Evolutionary conservation across 1,140 invertebrate species (phyloP).

Genomic region (Brachionus sp.): DNA sequence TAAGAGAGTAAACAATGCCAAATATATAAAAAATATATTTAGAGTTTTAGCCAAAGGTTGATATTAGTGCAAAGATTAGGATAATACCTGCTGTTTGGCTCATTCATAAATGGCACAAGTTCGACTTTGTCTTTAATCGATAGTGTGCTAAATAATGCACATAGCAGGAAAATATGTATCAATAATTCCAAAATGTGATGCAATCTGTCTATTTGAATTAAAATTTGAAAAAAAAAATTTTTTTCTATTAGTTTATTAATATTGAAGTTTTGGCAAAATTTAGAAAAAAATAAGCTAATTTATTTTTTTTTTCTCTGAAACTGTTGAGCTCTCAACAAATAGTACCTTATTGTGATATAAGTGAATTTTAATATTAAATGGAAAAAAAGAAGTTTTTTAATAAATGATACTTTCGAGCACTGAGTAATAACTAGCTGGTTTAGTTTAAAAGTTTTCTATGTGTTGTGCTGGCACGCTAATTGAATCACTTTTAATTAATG

Average conservation of each 20-base stretch:
- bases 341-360: too few species aligned
- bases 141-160: not conserved
- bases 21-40: not conserved
- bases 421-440: not conserved
- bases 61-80: not conserved
- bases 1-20: not conserved
- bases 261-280: too few species aligned
- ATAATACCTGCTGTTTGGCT: not conserved
- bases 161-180: not conserved
- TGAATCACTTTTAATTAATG: not conserved
- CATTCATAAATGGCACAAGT: not conserved
- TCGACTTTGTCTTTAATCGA: not conserved
- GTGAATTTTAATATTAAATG: too few species aligned
- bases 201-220: too few species aligned
- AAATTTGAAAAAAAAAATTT: too few species aligned
- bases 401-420: too few species aligned
- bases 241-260: too few species aligned
- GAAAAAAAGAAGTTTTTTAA: too few species aligned
- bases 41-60: not conserved
- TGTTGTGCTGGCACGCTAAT: not conserved
- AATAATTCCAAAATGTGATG: not conserved
- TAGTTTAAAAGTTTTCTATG: not conserved
- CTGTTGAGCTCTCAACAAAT: too few species aligned
- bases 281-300: too few species aligned
- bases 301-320: too few species aligned